phyloP scores from a whole-genome alignment of 2,113 vertebrate genomes.

The Callipepla squamata region DNA sequence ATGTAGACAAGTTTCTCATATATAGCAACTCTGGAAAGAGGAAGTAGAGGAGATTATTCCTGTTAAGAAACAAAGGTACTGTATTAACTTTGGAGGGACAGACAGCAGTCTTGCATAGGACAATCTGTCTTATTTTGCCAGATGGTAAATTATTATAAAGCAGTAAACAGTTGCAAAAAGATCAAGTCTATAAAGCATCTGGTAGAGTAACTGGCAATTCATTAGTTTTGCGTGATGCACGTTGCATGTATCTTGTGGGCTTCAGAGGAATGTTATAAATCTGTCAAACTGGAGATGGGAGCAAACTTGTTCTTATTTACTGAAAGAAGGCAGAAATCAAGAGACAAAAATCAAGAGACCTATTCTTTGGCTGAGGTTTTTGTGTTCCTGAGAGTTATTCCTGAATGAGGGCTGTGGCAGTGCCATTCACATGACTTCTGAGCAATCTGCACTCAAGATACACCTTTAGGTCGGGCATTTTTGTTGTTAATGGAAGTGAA shows the following conservation, averaged over 20 bases:
- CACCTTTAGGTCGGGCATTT: slow-evolving; percentile 15
- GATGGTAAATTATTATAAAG: slow-evolving; percentile 52
- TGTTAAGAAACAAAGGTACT: background rate
- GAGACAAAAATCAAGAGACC: background rate
- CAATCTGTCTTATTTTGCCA: slow-evolving; percentile 17
- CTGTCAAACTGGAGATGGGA: slow-evolving; percentile 22
- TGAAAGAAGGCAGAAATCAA: background rate
- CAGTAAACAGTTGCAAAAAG: slow-evolving; percentile 55
- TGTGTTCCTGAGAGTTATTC: slow-evolving; percentile 36
- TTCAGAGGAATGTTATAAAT: slow-evolving; percentile 47
- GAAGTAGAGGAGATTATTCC: background rate
- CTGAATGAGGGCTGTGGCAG: slow-evolving; percentile 16
- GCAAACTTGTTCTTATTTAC: slow-evolving; percentile 30
- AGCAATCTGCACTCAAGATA: slow-evolving; percentile 41
- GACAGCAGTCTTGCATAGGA: background rate
- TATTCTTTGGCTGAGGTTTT: slow-evolving; percentile 40
- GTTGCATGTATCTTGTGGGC: slow-evolving; percentile 34
- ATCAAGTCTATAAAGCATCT: slow-evolving; percentile 62
- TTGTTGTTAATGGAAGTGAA: slow-evolving; percentile 49
- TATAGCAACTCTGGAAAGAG: background rate
- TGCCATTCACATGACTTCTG: slow-evolving; percentile 23
- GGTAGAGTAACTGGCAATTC: slow-evolving; percentile 31
- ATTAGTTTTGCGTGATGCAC: slow-evolving; percentile 39
- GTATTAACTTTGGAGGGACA: background rate
- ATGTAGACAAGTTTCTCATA: slow-evolving; percentile 14